Percentiles rank a stretch among this genome's conserved stretches.
These are phyloP conservation scores for Caenorhabditis sp. DNA, from an alignment of 2,888 invertebrate genomes.

Conservation along the genomic window DNA sequence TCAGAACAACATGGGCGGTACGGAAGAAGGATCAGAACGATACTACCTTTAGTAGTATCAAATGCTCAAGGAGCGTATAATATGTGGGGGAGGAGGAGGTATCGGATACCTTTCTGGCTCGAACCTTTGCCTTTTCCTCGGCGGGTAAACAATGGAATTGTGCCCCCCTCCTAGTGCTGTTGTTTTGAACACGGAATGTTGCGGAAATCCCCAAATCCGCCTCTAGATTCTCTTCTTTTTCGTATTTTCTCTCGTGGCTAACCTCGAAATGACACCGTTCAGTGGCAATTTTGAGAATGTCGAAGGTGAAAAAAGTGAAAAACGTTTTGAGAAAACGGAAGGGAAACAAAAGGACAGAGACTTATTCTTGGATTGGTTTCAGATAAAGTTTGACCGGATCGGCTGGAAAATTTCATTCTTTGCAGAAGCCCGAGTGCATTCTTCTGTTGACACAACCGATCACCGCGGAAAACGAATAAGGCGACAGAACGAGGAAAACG, in stretches of 20 bases:
- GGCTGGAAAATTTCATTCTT: no score
- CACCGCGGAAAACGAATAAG: no score
- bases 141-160: constrained; percentile 38
- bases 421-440: no score
- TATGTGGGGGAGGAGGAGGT: constrained; percentile 27
- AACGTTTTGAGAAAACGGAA: not conserved
- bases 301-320: no score
- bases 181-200: constrained; percentile 41
- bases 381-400: not conserved
- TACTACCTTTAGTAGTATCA: constrained; percentile 20
- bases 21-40: not conserved
- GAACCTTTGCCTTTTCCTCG: constrained; percentile 35
- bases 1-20: no score
- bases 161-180: constrained; percentile 1
- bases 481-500: no score
- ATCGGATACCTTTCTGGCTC: constrained; percentile 51
- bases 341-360: not conserved
- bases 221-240: not conserved
- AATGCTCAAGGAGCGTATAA: constrained; percentile 46
- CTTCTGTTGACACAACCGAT: no score
- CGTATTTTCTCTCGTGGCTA: not conserved
- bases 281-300: not conserved
- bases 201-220: constrained; percentile 15
- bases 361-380: not conserved
- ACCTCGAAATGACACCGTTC: constrained; percentile 9